phyloP scores from a whole-genome alignment of 2,113 vertebrate species.

The Alces alces region DNA sequence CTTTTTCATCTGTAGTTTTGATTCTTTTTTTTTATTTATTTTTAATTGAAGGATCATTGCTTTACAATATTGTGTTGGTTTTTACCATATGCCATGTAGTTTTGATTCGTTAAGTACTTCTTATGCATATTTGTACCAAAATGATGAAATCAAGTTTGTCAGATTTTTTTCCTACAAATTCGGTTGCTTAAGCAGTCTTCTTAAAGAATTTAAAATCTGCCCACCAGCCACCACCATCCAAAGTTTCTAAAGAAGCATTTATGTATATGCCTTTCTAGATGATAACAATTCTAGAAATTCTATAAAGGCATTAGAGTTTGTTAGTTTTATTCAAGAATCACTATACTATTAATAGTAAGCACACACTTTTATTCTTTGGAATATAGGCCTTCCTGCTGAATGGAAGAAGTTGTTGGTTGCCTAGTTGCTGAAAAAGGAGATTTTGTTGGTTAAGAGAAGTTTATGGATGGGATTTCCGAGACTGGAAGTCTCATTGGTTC shows the following conservation, averaged over 20 bases:
- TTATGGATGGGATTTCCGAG: not conserved
- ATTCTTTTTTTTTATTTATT: not conserved
- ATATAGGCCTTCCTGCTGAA: not conserved
- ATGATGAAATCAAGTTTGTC: not conserved
- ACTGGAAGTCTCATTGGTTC: not conserved
- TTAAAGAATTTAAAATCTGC: not conserved
- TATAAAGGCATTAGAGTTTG: not conserved
- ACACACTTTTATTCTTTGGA: not conserved
- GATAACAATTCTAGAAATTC: not conserved
- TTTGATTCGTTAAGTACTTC: slow-evolving; percentile 4
- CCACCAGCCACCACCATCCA: not conserved
- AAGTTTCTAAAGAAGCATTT: not conserved
- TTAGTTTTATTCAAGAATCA: not conserved
- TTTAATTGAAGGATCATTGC: not conserved
- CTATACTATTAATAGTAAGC: not conserved
- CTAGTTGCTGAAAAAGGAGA: not conserved
- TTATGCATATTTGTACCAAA: not conserved
- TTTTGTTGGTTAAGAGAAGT: not conserved
- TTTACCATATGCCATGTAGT: not conserved
- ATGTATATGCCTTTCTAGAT: not conserved
- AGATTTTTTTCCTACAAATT: not conserved
- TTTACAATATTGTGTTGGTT: not conserved
- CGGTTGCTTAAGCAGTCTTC: not conserved
- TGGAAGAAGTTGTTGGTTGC: not conserved
- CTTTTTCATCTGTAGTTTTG: slow-evolving; percentile 13